A percentile compares a stretch with the other conserved stretches of the same genome.
Evolutionary conservation across 2,797 vertebrate genomes (phyloP).

Genomic region (Pelochelys cantorii): DNA sequence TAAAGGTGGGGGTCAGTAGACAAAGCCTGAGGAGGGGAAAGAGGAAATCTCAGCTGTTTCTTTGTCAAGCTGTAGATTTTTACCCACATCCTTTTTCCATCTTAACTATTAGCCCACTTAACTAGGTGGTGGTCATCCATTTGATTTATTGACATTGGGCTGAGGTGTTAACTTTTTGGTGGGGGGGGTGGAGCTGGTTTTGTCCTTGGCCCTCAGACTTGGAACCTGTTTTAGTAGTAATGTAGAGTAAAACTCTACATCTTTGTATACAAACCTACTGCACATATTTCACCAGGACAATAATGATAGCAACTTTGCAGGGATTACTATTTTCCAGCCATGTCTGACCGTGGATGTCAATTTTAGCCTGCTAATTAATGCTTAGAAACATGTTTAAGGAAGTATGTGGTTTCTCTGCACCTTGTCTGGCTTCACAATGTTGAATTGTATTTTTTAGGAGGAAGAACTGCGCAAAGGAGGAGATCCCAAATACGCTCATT

Average conservation of each 20-base stretch:
- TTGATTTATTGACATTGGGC: not conserved
- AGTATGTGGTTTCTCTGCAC: not conserved
- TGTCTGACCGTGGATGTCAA: not conserved
- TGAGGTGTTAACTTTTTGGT: not conserved
- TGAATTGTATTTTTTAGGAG: constrained; percentile 81
- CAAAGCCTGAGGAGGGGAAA: not conserved
- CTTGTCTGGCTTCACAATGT: not conserved
- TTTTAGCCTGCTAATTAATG: not conserved
- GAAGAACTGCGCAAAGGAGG: constrained; percentile 95
- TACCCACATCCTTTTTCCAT: not conserved
- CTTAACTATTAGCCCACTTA: not conserved
- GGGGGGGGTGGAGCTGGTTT: not conserved
- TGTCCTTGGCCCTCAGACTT: not conserved
- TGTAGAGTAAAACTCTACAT: not conserved
- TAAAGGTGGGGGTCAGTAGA: not conserved
- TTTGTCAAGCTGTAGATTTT: not conserved
- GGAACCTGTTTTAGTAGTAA: not conserved
- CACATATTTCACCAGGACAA: not conserved
- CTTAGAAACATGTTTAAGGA: not conserved
- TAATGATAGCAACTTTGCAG: not conserved
- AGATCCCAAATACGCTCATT: constrained; percentile 95
- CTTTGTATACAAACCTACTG: not conserved
- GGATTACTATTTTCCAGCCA: accelerated
- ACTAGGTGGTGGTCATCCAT: not conserved
- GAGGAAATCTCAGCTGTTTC: not conserved